These are phyloP conservation scores for Halichoeres trimaculatus DNA, from an alignment of 2,113 vertebrate species.

Conservation along the genomic window DNA sequence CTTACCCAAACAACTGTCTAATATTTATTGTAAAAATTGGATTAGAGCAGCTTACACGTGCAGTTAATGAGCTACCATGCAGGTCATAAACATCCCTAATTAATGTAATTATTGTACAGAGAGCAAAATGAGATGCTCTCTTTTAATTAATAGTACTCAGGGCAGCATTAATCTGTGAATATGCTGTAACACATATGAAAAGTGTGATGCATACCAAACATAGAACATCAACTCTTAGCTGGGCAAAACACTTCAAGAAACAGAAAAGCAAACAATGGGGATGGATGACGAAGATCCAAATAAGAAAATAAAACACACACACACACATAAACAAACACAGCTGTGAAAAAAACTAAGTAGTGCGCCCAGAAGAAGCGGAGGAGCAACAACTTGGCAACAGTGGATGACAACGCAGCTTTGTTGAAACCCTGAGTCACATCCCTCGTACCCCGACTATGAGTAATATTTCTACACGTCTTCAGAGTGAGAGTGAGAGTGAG, in stretches of 20 bases:
- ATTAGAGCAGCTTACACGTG: background rate
- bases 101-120: background rate
- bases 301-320: background rate
- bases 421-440: background rate
- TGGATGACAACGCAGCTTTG: constrained; percentile 33
- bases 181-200: background rate
- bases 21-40: too few species aligned
- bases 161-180: background rate
- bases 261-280: background rate
- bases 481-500: background rate
- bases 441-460: constrained; percentile 2
- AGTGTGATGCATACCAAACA: background rate
- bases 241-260: background rate
- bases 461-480: constrained; percentile 34
- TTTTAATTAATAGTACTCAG: background rate
- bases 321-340: background rate
- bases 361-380: background rate
- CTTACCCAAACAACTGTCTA: background rate
- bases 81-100: constrained; percentile 2
- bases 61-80: background rate
- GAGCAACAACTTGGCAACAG: constrained; percentile 19
- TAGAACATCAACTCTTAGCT: background rate
- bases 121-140: background rate
- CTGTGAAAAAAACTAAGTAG: constrained; percentile 15
- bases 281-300: background rate